Conservation (phyloP, 2,113 vertebrate genomes). For the Pyxicephalus adspersus region DNA sequence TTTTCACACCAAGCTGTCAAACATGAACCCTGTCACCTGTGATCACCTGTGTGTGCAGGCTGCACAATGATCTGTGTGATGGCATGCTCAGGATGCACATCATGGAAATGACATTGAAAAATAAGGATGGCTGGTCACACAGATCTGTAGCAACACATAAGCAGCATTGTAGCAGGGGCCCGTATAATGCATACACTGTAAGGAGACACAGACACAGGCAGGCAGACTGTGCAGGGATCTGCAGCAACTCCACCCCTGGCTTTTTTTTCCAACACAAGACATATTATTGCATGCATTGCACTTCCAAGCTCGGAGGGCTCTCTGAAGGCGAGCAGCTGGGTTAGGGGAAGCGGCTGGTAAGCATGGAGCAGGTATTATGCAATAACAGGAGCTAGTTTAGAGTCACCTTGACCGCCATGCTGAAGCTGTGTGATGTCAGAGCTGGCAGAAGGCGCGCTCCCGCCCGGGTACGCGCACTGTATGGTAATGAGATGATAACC, state of each 20-base stretch:
- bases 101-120: background rate
- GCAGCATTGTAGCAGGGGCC: conserved; percentile 40
- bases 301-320: background rate
- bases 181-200: conserved; percentile 5
- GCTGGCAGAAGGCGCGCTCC: conserved; percentile 56
- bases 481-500: conserved; percentile 56
- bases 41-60: background rate
- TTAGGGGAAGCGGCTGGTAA: conserved; percentile 1
- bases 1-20: background rate
- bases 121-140: background rate
- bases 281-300: conserved; percentile 4
- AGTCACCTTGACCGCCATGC: conserved; percentile 99
- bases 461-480: conserved; percentile 57
- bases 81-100: background rate
- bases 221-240: background rate
- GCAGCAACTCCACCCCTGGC: conserved; percentile 7
- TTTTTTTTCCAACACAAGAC: background rate
- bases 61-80: background rate
- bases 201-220: background rate
- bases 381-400: conserved; percentile 65
- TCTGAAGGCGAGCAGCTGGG: background rate
- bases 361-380: conserved; percentile 54
- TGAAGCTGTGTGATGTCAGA: conserved; percentile 81
- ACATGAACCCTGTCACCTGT: background rate
- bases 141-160: background rate